These are phyloP conservation scores for Donacobius atricapilla DNA, from an alignment of 2,113 vertebrate genomes.

Conservation along the genomic window DNA sequence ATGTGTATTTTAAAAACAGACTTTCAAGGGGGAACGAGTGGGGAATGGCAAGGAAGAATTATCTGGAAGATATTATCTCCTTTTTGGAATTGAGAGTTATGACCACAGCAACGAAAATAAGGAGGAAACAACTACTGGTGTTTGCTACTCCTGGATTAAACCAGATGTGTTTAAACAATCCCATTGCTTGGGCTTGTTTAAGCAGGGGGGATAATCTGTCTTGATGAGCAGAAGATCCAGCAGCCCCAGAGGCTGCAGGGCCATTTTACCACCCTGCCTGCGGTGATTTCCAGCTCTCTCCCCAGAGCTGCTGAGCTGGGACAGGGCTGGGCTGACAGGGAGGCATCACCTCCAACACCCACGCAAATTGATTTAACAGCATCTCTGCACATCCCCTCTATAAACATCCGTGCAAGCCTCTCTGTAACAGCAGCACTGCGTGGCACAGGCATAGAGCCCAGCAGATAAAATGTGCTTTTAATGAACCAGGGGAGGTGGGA, in stretches of 20 bases:
- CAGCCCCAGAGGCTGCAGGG: not conserved
- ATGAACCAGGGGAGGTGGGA: not conserved
- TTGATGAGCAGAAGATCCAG: not conserved
- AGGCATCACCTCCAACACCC: not conserved
- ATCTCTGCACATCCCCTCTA: not conserved
- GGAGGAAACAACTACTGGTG: not conserved
- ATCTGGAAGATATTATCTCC: not conserved
- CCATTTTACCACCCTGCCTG: not conserved
- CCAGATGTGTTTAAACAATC: not conserved
- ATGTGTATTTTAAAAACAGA: not conserved
- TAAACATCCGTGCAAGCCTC: fast-evolving
- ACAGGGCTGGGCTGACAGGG: not conserved
- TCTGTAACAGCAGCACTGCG: fast-evolving
- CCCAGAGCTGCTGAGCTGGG: not conserved
- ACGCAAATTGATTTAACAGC: not conserved
- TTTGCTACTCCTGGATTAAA: not conserved
- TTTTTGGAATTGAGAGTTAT: not conserved
- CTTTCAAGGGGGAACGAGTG: not conserved
- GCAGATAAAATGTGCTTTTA: not conserved
- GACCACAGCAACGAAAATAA: not conserved
- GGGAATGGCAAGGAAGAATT: not conserved
- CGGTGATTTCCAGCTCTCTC: not conserved
- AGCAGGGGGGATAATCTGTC: not conserved
- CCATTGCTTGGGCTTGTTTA: not conserved
- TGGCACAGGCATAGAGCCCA: not conserved